These are phyloP conservation scores for Fulmarus glacialis DNA, from an alignment of 2,113 vertebrate genomes.

Conservation along the genomic window DNA sequence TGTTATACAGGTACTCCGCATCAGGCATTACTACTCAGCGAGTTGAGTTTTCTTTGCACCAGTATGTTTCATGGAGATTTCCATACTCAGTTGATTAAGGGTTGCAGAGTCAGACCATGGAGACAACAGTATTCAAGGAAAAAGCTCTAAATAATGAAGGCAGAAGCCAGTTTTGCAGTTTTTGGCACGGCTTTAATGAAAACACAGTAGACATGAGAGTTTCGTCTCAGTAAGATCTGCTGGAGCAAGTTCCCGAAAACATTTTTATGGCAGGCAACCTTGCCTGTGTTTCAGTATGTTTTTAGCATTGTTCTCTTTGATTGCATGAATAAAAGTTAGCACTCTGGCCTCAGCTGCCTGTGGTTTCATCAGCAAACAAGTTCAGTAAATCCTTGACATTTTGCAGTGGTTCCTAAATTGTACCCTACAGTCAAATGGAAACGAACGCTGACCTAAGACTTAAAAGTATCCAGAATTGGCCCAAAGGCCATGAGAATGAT, in stretches of 20 bases:
- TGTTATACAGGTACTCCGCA: background rate
- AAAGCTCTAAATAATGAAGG: background rate
- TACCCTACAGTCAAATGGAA: conserved; percentile 48
- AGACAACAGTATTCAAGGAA: background rate
- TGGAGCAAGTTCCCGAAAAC: conserved; percentile 5
- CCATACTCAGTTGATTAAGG: background rate
- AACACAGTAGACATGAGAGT: background rate
- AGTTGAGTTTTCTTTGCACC: background rate
- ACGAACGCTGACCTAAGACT: conserved; percentile 49
- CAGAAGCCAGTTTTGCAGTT: background rate
- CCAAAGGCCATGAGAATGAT: conserved; percentile 53
- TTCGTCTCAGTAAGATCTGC: background rate
- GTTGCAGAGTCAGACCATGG: background rate
- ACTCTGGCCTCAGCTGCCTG: conserved; percentile 44
- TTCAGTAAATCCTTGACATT: conserved; percentile 55
- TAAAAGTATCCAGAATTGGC: conserved; percentile 58
- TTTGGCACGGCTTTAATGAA: background rate
- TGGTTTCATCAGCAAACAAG: conserved; percentile 52
- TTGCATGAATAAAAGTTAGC: conserved; percentile 53
- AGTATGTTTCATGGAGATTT: background rate
- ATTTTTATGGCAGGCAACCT: background rate
- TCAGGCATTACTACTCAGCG: background rate
- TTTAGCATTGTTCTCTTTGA: conserved; percentile 43
- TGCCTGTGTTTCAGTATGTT: conserved; percentile 11
- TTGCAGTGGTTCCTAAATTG: conserved; percentile 56